Evolutionary conservation across 1,140 invertebrate genomes (phyloP).

Genomic region (Euschistus heros): DNA sequence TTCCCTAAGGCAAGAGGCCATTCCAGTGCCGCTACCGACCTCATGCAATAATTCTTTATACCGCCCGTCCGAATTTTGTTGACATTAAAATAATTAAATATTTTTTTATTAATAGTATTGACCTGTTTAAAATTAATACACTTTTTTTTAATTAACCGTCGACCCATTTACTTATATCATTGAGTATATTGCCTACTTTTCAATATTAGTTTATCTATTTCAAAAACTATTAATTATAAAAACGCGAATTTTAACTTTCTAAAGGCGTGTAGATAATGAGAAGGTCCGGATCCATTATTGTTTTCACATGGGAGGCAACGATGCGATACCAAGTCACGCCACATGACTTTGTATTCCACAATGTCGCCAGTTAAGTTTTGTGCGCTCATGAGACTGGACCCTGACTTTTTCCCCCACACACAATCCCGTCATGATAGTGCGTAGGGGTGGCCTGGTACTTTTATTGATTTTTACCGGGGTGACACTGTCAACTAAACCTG

Average conservation of each 20-base stretch:
- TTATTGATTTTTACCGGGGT: conserved; percentile 20
- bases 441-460: conserved; percentile 19
- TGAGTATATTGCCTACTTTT: no score
- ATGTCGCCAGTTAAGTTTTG: conserved; percentile 11
- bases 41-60: conserved; percentile 2
- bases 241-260: no score
- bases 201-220: no score
- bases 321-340: conserved; percentile 18
- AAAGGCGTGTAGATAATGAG: conserved; percentile 9
- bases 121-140: no score
- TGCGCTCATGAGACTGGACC: conserved; percentile 2
- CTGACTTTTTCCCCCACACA: conserved; percentile 3
- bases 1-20: conserved; percentile 6
- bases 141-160: no score
- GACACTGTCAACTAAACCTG: conserved; percentile 24
- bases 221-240: no score
- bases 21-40: background rate
- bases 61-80: no score
- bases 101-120: no score
- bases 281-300: background rate
- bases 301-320: conserved; percentile 13
- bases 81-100: no score
- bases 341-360: conserved; percentile 16
- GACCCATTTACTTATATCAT: no score
- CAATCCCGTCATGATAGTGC: conserved; percentile 15